phyloP scores from a whole-genome alignment of 2,797 vertebrate genomes.

The Xyrichtys novacula region DNA sequence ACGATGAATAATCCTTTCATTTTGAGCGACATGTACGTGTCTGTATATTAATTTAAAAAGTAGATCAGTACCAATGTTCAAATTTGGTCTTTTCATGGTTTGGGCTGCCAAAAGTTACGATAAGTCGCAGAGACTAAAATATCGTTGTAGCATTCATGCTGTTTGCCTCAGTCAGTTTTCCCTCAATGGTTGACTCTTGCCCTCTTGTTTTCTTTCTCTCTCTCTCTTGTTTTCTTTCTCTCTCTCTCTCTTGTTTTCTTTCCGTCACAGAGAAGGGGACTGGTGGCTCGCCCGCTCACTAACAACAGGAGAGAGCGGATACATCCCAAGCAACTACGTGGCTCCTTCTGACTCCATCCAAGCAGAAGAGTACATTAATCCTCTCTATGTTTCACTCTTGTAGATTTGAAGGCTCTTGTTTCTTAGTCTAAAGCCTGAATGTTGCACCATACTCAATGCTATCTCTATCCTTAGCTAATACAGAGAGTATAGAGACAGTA shows the following conservation, averaged over 20 bases:
- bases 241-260: slow-evolving; percentile 86
- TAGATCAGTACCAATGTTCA: background rate
- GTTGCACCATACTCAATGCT: background rate
- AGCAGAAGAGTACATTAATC: slow-evolving; percentile 92
- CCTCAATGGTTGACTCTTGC: slow-evolving; percentile 8
- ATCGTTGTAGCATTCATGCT: slow-evolving; percentile 1
- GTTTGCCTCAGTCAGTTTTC: slow-evolving; percentile 3
- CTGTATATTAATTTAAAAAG: background rate
- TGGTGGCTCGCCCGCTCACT: slow-evolving; percentile 98
- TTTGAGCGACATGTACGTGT: too few species aligned
- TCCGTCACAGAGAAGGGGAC: slow-evolving; percentile 96
- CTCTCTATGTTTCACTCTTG: slow-evolving; percentile 31
- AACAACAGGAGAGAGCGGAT: slow-evolving; percentile 95
- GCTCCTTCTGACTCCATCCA: slow-evolving; percentile 99
- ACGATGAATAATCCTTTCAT: background rate
- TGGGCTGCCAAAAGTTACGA: background rate
- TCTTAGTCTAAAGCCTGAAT: slow-evolving; percentile 8
- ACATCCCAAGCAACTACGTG: slow-evolving; percentile 99
- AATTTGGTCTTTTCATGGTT: slow-evolving; percentile 3
- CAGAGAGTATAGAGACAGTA: background rate
- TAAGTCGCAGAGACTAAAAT: background rate
- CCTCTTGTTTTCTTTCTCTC: slow-evolving; percentile 1
- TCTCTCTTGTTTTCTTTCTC: slow-evolving; percentile 26
- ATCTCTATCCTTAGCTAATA: slow-evolving; percentile 11
- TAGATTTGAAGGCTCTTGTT: slow-evolving; percentile 14